Percentiles rank a stretch among this genome's conserved stretches.
These are phyloP conservation scores for Thysanoteuthis rhombus DNA, from an alignment of 2,888 invertebrate species.

Conservation along the genomic window DNA sequence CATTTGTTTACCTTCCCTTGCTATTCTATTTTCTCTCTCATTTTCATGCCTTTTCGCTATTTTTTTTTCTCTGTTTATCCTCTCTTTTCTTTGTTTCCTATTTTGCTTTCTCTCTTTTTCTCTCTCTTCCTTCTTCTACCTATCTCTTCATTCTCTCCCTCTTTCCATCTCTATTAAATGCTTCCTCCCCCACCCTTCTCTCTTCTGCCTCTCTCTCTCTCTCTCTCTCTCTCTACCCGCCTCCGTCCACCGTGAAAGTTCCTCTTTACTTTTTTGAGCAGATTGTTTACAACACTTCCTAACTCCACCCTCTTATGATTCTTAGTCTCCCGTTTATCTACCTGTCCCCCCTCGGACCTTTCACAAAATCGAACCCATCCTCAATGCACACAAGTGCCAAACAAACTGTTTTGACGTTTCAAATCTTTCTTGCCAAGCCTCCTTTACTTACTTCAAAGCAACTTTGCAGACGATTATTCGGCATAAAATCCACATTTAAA, in stretches of 20 bases:
- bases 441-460: neutral
- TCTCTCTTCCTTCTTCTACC: neutral
- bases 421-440: constrained; percentile 12
- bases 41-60: neutral
- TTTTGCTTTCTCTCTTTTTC: neutral
- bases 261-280: neutral
- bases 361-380: neutral
- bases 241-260: neutral
- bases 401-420: constrained; percentile 12
- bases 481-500: neutral
- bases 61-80: neutral
- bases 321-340: neutral
- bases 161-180: neutral
- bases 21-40: neutral
- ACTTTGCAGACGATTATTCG: neutral
- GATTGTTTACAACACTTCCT: neutral
- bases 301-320: neutral
- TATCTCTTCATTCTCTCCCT: neutral
- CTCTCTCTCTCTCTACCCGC: neutral
- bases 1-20: neutral
- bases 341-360: neutral
- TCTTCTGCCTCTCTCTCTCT: neutral
- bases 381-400: neutral
- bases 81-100: neutral
- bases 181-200: neutral